Base-by-base conservation (phyloP, 2,113 vertebrate genomes). In the Phalacrocorax carbo region DNA sequence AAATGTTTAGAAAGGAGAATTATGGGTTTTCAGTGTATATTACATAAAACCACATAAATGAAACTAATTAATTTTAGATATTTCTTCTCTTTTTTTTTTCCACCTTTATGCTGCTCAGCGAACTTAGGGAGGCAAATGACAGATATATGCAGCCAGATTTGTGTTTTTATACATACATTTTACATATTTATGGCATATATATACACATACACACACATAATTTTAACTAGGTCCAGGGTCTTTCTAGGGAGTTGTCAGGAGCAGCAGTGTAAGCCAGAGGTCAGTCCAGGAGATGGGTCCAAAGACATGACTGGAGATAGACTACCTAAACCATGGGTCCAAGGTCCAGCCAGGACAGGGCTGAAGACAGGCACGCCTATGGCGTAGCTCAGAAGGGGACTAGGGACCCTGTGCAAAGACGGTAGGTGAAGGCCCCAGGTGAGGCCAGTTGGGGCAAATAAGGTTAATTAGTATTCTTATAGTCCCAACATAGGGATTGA, bases 51-150 rank as follows among this genome's bases (percentile, higher is more conserved):
- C 8, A 34, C n/a, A 22, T 22, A 55, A n/a, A 72, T 0, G 18
- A 16, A 51, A 7, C 2, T 9, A 34, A 81, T 60, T 44, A 23
- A n/a, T 38, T 82, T 25, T 29, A 64, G 40, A 12, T 26, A 26
- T 68, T 73, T 55, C 2, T 46, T 70, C 21, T 58, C 2, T 11
- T 15, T 26, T 10, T 10, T 30, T n/a, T 5, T 4, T 0, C 7
- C 9, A 32, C 2, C 17, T 68, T 20, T 27, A 23, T 52, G 5
- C 17, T 5, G 2, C 9, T 82, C 7, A 18, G 13, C 32, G 14
- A 61, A 40, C 15, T 32, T 51, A 44, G 4, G 14, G 32, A 78
- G 10, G 8, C 21, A 66, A 86, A 44, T 27, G 20, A 8, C 23
- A 57, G 38, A 19, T 7, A 42, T 13, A 36, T 66, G 36, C 22